Percentiles rank a stretch among this genome's conserved stretches.
Conservation (phyloP, 2,113 vertebrate species). For the Benitochromis conjunctus region DNA sequence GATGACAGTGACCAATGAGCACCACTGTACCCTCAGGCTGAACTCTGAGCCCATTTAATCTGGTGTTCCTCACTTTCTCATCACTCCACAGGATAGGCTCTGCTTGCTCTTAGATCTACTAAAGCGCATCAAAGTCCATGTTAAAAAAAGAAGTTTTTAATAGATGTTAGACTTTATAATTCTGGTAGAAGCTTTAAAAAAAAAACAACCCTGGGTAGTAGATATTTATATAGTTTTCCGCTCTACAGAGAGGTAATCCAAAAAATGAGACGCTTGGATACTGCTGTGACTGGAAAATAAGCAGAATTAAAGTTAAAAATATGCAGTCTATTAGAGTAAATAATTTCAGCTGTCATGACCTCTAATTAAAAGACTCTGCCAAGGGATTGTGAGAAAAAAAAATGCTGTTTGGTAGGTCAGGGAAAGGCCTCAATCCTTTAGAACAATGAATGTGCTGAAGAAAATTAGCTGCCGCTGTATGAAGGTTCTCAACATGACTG, state of each 20-base stretch:
- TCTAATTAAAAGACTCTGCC: slow-evolving; percentile 3
- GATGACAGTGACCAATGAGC: slow-evolving; percentile 60
- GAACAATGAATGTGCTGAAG: background rate
- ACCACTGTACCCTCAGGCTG: slow-evolving; percentile 23
- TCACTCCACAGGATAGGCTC: slow-evolving; percentile 1
- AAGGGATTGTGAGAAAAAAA: background rate
- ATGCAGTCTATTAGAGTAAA: background rate
- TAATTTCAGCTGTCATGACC: background rate
- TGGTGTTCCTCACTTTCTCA: slow-evolving; percentile 31
- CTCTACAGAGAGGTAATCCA: background rate
- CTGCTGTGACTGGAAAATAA: background rate
- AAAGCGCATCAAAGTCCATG: background rate
- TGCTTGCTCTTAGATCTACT: background rate
- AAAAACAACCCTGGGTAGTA: background rate
- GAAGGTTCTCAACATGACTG: background rate
- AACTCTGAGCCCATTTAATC: slow-evolving; percentile 53
- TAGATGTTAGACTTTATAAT: background rate
- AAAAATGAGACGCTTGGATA: background rate
- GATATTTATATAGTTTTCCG: background rate
- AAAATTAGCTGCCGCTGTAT: background rate
- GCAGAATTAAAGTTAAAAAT: background rate
- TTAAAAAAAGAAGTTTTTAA: background rate
- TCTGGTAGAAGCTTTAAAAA: background rate
- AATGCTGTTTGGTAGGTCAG: background rate
- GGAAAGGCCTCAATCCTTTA: background rate